Evolutionary conservation across 2,888 invertebrate species (phyloP).

Genomic region (Exephanes ischioxanthus): DNA sequence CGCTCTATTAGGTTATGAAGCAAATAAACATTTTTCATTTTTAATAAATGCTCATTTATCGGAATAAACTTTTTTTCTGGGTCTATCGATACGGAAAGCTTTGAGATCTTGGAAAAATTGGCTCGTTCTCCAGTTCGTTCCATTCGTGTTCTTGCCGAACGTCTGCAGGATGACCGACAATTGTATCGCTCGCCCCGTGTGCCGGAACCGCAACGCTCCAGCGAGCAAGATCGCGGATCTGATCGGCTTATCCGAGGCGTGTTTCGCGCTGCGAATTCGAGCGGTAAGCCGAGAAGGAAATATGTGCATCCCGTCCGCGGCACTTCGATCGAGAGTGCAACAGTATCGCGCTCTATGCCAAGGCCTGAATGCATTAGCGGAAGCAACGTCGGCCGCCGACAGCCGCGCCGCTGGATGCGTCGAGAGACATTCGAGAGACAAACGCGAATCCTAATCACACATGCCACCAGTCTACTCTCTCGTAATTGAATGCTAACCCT

Average conservation of each 20-base stretch:
- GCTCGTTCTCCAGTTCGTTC: no score
- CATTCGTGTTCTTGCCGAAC: no score
- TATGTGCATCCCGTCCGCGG: neutral
- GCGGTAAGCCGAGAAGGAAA: constrained; percentile 7
- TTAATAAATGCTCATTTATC: no score
- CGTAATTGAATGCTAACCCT: constrained; percentile 68
- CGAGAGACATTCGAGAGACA: constrained; percentile 51
- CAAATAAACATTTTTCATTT: no score
- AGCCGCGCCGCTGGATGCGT: constrained; percentile 1
- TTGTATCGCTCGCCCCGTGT: neutral
- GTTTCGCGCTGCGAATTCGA: constrained; percentile 10
- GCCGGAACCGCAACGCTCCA: neutral
- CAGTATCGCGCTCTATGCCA: neutral
- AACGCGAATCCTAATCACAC: constrained; percentile 66
- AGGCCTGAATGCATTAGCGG: constrained; percentile 29
- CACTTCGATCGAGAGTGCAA: constrained; percentile 5
- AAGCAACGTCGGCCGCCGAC: constrained; percentile 4
- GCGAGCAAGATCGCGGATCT: neutral
- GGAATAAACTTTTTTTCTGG: no score
- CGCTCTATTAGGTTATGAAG: no score
- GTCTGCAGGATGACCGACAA: no score
- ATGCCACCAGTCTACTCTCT: constrained; percentile 63
- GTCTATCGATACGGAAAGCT: neutral
- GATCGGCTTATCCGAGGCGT: constrained; percentile 20
- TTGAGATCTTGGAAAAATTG: no score